phyloP scores from a whole-genome alignment of 2,797 vertebrate species.

The Dendrocincla tyrannina region DNA sequence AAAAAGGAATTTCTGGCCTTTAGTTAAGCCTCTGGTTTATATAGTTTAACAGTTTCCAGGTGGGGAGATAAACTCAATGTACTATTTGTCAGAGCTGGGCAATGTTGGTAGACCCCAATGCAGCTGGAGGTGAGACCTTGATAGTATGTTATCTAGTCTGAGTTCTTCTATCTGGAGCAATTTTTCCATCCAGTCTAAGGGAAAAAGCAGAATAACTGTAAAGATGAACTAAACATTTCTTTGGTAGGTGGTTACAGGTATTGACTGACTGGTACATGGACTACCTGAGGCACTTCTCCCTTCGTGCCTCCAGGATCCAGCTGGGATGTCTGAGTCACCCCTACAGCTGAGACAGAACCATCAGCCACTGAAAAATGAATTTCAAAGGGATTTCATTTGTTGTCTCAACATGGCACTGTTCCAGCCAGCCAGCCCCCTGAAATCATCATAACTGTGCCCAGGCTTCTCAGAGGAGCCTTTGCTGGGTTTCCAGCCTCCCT shows the following conservation, averaged over 20 bases:
- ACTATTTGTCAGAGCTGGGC: background rate
- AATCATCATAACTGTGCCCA: background rate
- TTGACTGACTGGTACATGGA: background rate
- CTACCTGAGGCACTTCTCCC: background rate
- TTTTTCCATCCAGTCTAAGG: background rate
- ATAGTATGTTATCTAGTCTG: background rate
- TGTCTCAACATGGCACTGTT: background rate
- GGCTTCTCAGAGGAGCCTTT: background rate
- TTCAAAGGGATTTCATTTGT: background rate
- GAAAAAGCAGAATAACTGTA: background rate
- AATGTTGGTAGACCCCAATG: background rate
- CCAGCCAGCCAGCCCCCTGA: background rate
- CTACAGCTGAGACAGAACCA: background rate
- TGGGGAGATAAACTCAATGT: background rate
- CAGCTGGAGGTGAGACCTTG: background rate
- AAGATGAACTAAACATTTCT: background rate
- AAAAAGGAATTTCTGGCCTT: background rate
- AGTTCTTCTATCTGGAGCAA: background rate
- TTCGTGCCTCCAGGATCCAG: background rate
- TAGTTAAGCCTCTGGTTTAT: background rate
- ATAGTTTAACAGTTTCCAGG: background rate
- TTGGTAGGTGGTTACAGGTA: background rate
- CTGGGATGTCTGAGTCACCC: background rate
- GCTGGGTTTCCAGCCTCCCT: background rate
- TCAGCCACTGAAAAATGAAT: conserved; percentile 19